These are phyloP conservation scores for Poecilia velifera DNA, from an alignment of 2,797 vertebrate genomes.

Conservation along the genomic window DNA sequence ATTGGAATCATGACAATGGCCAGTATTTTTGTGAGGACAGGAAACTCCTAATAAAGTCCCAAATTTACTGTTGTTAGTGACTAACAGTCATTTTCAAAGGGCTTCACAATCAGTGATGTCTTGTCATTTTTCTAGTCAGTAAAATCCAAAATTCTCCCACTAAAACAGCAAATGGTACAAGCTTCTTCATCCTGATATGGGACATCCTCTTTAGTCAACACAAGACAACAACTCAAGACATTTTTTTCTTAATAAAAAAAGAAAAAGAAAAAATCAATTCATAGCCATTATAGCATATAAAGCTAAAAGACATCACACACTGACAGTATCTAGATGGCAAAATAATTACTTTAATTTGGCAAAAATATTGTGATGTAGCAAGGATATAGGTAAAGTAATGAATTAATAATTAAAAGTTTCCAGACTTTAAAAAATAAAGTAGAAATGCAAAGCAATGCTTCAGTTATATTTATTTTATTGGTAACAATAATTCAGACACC, in stretches of 20 bases:
- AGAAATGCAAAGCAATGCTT: not conserved
- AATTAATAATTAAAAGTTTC: not conserved
- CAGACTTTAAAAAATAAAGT: not conserved
- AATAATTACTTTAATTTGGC: not conserved
- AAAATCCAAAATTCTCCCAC: not conserved
- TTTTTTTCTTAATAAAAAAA: not conserved
- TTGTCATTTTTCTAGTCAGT: not conserved
- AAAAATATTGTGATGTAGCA: not conserved
- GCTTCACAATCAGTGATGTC: not conserved
- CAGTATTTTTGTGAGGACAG: not conserved
- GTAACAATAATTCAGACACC: not conserved
- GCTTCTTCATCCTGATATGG: not conserved
- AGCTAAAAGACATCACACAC: not conserved
- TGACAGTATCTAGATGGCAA: not conserved
- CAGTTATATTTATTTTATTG: not conserved
- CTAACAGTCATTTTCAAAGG: not conserved
- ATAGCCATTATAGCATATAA: not conserved
- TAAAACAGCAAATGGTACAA: not conserved
- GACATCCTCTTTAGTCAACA: not conserved
- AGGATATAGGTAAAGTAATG: not conserved
- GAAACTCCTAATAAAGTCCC: not conserved
- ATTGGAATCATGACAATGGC: not conserved
- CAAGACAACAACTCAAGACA: not conserved
- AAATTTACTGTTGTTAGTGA: not conserved
- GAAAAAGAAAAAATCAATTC: not conserved